These are phyloP conservation scores for Penaeus chinensis DNA, from an alignment of 1,140 invertebrate species.

Conservation along the genomic window DNA sequence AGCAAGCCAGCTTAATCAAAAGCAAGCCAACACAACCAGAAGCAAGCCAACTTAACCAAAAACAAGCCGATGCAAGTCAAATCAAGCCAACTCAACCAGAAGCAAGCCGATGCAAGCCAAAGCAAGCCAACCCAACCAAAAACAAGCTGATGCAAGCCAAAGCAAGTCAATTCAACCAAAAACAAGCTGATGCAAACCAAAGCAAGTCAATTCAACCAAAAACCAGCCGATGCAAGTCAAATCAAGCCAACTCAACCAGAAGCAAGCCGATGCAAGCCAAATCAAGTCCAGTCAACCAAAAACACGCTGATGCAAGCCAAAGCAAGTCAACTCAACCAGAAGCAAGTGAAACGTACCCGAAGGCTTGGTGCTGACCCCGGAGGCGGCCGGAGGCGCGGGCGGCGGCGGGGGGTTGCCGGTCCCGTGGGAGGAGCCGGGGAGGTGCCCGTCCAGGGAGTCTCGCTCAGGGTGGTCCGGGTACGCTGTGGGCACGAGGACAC, in stretches of 20 bases:
- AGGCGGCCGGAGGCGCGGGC: constrained; percentile 52
- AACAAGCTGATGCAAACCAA: background rate
- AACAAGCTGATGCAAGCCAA: no score
- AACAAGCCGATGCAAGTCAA: no score
- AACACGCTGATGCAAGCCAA: no score
- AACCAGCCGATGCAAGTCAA: no score
- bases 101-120: no score
- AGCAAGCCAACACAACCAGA: background rate
- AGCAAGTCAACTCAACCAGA: background rate
- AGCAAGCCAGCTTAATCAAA: background rate
- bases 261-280: no score
- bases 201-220: no score
- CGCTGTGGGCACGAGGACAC: constrained; percentile 64
- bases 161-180: background rate
- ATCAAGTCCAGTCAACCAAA: no score
- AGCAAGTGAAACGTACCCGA: constrained; percentile 32
- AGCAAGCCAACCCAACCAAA: no score
- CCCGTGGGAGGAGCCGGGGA: constrained; percentile 67
- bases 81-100: no score
- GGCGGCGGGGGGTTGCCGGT: constrained; percentile 65
- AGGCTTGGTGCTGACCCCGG: constrained; percentile 31
- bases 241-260: no score
- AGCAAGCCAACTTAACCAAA: no score
- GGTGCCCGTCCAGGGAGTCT: constrained; percentile 71
- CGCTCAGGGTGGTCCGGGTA: constrained; percentile 71